These are phyloP conservation scores for Hydrozoanthus gracilis DNA, from an alignment of 92 coral and sea anemone genomes.

Conservation along the genomic window DNA sequence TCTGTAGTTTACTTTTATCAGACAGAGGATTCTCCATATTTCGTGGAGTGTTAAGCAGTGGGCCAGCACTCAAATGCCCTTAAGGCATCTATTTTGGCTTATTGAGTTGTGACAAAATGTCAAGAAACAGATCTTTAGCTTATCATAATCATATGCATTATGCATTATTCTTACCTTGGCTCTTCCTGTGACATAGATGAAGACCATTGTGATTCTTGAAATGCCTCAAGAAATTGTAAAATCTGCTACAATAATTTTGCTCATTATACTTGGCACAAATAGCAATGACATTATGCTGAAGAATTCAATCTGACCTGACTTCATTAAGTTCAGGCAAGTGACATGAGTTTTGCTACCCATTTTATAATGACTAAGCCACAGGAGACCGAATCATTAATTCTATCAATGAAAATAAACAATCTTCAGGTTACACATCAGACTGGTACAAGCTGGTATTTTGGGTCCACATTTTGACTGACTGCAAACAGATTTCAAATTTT, in stretches of 20 bases:
- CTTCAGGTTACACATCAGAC: constrained; percentile 21
- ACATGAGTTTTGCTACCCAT: not conserved
- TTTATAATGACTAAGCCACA: not conserved
- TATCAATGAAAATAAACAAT: constrained; percentile 19
- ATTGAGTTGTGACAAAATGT: not conserved
- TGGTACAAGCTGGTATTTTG: not conserved
- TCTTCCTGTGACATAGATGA: constrained; percentile 64
- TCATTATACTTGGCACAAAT: too few relatives aligned
- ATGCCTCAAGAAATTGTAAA: constrained; percentile 11
- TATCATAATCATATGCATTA: not conserved
- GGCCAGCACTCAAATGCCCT: not conserved
- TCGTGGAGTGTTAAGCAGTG: not conserved
- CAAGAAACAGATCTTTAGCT: constrained; percentile 28
- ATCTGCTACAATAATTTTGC: too few relatives aligned
- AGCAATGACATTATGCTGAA: not conserved
- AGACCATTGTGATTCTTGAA: constrained; percentile 53
- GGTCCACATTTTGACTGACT: not conserved
- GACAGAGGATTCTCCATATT: constrained; percentile 39
- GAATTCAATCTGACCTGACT: not conserved
- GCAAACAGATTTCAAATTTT: not conserved
- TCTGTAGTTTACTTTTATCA: constrained; percentile 18
- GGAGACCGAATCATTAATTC: not conserved
- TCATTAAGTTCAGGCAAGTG: not conserved
- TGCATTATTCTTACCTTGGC: constrained; percentile 53
- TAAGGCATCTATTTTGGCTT: not conserved